phyloP scores from a whole-genome alignment of 1,140 invertebrate genomes.

The Maconellicoccus hirsutus region DNA sequence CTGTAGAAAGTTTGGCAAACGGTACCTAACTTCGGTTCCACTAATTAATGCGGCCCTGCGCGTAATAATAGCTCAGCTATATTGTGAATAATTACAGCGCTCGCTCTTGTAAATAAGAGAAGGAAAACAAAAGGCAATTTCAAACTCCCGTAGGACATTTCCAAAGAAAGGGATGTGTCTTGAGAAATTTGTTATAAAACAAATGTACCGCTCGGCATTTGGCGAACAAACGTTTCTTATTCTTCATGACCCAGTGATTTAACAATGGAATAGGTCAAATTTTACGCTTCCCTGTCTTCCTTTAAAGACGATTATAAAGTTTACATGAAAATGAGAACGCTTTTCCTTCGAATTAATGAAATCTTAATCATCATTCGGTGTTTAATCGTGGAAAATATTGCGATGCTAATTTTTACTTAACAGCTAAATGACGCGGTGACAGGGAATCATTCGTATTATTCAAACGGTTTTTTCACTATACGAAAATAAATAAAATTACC shows the following conservation, averaged over 20 bases:
- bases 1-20: background rate
- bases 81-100: conserved; percentile 8
- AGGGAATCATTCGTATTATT: too few species aligned
- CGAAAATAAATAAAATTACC: too few species aligned
- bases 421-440: too few species aligned
- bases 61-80: background rate
- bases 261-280: conserved; percentile 4
- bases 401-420: background rate
- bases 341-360: background rate
- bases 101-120: conserved; percentile 8
- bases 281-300: background rate
- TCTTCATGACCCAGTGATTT: conserved; percentile 3
- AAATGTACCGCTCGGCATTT: conserved; percentile 7
- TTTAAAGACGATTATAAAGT: conserved; percentile 3
- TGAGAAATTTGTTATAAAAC: conserved; percentile 6
- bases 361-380: background rate
- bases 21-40: conserved; percentile 7
- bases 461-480: too few species aligned
- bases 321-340: background rate
- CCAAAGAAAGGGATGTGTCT: conserved; percentile 7
- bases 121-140: background rate
- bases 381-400: background rate
- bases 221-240: conserved; percentile 3
- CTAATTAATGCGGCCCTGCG: conserved; percentile 6
- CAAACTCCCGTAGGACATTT: conserved; percentile 7